Evolutionary conservation across 2,888 invertebrate species (phyloP), one percentile per base, ranked within the genome.

Genomic region (Melikaiella ostensackeni): DNA sequence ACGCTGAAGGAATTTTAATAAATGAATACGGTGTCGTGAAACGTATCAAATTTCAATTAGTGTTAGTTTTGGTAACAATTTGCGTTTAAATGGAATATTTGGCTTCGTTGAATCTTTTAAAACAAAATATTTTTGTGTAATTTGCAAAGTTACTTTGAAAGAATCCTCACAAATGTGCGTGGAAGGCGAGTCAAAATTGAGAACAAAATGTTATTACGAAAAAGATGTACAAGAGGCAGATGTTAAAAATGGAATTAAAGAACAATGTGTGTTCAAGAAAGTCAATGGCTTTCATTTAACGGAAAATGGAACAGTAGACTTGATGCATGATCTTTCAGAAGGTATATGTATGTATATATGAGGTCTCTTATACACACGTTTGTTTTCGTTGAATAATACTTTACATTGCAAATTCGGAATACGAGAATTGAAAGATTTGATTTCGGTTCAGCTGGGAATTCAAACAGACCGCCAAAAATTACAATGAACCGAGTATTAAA

Each of bases 191-290:
- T 21, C 38, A 24, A 64, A 74, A 57, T 38, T 84, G 27, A 77
- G 84, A 63, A 81, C 80, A 42, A 66, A 63, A 76, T 66, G 80
- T 75, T 86, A 86, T 81, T 84, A 82, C 66, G 85, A 63, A 81
- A 80, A 46, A 64, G 57, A 75, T 66, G 80, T 75, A 62, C 73
- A 78, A 19, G 13, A 61, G 30, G 83, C 83, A 80, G 46, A 38
- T 21, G 27, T 79, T 66, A 84, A 82, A 70, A 83, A 84, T 30
- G 77, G 70, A 8, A 74, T 74, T 11, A 74, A 62, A 35, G 74
- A 74, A 24, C 13, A 7, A 11, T 77, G 77, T 27, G 55, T 33
- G 5, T 55, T 77, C 27, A 21, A 76, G n/a, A 42, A 73, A 38
- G 42, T 70, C 24, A 33, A 24, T 19, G 30, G 75, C 35, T 38